Conservation (phyloP, 2,888 invertebrate genomes). For the Tuberolachnus salignus region DNA sequence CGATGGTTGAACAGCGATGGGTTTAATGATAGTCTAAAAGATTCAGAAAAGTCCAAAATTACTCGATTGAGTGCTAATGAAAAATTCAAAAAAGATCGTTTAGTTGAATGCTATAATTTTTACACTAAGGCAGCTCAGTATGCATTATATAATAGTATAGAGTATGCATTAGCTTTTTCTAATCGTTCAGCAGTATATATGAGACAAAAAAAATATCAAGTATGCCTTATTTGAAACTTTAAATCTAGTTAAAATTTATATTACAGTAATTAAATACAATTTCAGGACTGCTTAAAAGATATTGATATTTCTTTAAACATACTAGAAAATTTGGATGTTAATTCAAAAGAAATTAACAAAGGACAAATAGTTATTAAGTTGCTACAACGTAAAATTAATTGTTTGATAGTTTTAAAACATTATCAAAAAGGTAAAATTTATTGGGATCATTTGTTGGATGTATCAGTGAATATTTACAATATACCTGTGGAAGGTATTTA, state of each 20-base stretch:
- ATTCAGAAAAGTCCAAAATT: slow-evolving; percentile 61
- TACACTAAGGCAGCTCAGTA: slow-evolving; percentile 71
- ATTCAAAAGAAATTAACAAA: slow-evolving; percentile 69
- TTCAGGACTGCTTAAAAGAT: slow-evolving; percentile 70
- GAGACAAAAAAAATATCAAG: slow-evolving; percentile 69
- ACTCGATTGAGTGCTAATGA: slow-evolving; percentile 67
- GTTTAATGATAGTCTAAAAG: slow-evolving; percentile 60
- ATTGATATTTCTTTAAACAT: slow-evolving; percentile 68
- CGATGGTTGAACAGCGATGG: slow-evolving; percentile 14
- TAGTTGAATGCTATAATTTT: slow-evolving; percentile 66
- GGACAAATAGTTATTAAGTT: slow-evolving; percentile 61
- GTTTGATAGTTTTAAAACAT: slow-evolving; percentile 21
- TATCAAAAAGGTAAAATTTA: background rate
- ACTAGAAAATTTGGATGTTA: slow-evolving; percentile 62
- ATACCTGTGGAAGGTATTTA: slow-evolving; percentile 15
- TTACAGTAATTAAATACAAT: slow-evolving; percentile 59
- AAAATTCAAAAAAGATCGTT: slow-evolving; percentile 66
- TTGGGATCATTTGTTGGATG: background rate
- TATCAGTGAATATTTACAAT: slow-evolving; percentile 46
- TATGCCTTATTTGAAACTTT: slow-evolving; percentile 60
- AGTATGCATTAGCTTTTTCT: slow-evolving; percentile 70
- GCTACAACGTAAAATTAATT: slow-evolving; percentile 61
- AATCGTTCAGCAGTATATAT: slow-evolving; percentile 74
- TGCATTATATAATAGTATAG: slow-evolving; percentile 67
- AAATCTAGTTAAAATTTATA: slow-evolving; percentile 29